Base-by-base conservation (phyloP, 1,140 invertebrate genomes). In the Chironomus tepperi region DNA sequence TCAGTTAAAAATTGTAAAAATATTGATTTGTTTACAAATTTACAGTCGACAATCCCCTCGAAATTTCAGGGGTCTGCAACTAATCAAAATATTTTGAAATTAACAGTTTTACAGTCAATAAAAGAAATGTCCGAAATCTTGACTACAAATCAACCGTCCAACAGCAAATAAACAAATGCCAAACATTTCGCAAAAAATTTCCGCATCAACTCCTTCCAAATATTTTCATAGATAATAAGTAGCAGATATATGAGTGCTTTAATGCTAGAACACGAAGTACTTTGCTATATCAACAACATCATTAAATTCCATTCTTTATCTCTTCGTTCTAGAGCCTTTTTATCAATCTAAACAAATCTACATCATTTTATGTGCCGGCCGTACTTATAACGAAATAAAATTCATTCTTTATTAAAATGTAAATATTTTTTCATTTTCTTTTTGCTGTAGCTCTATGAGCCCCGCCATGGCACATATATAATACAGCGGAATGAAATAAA, bases 361-460 rank as follows among this genome's bases (percentile, higher is more conserved):
- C 18, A 57, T 70, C 16, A 70, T 16, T 70, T 21, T 57, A 57
- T 34, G 24, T 34, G 24, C 24, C 24, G 47, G 16, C 65, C 65
- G 65, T 18, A 19, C 16, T 21, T 21, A 8, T 70, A 18, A 10
- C 8, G 9, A 18, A 12, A 70, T 70, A 16, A 21, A 19, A 21
- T 16, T 18, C 16, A 70, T 19, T 70, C 18, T 70, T 70, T 70
- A 70, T 70, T 19, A 70, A 70, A 70, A 70, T 70, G 65, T 70
- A 70, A 70, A 70, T 70, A 70, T 70, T 70, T 70, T 34, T 34
- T 34, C 24, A 34, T 34, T 34, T 18, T 21, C 65, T 19, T 67
- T 19, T 16, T 57, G 3, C 47, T 8, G 2, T 47, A 10, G 47
- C 1, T 1, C 47, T n/a, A 57, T 12, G n/a, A 12, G 47, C 47